Conservation (phyloP, 2,113 vertebrate species). For the Urocolius indicus region DNA sequence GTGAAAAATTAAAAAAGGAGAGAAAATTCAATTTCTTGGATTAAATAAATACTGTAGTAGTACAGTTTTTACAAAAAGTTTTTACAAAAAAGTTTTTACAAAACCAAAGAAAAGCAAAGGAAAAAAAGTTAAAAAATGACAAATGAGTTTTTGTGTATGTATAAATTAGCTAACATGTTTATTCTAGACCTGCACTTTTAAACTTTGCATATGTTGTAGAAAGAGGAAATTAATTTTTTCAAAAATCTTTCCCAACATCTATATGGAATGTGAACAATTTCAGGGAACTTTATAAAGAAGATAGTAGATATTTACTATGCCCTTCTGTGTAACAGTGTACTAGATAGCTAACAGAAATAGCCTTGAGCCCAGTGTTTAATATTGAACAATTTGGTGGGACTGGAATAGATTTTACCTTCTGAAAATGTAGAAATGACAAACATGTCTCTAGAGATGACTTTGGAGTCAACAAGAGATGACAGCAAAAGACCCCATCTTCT, state of each 20-base stretch:
- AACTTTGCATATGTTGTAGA: neutral
- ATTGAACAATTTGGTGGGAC: neutral
- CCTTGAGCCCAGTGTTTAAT: neutral
- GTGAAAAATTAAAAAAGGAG: neutral
- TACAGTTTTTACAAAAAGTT: no score
- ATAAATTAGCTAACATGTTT: neutral
- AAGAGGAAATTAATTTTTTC: neutral
- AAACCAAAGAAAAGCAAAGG: neutral
- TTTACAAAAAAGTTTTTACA: neutral
- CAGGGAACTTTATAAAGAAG: neutral
- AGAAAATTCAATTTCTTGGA: neutral
- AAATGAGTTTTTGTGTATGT: neutral
- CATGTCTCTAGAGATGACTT: neutral
- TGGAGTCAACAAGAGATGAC: neutral
- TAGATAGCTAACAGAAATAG: neutral
- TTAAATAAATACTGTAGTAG: neutral
- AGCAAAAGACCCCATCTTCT: neutral
- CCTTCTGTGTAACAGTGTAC: neutral
- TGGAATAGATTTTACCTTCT: neutral
- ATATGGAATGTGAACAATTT: neutral
- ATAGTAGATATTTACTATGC: neutral
- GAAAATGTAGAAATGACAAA: neutral
- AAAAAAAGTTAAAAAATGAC: neutral
- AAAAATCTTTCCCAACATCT: neutral
- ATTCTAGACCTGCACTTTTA: neutral